These are phyloP conservation scores for Cecropterus lyciades DNA, from an alignment of 1,140 invertebrate species.

Conservation along the genomic window DNA sequence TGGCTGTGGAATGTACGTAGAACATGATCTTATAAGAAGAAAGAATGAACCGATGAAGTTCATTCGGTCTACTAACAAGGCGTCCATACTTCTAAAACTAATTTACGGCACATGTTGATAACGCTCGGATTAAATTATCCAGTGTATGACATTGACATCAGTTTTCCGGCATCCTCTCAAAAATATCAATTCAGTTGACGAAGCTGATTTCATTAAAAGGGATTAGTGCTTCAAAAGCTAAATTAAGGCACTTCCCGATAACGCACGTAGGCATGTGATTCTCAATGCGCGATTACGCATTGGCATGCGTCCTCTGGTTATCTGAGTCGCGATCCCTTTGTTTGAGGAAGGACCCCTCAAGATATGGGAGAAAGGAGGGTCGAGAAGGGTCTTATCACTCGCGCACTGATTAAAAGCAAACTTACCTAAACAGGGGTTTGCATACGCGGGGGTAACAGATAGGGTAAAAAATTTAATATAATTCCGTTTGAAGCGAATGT, in stretches of 20 bases:
- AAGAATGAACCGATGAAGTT: too few relatives aligned
- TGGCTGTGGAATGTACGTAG: too few relatives aligned
- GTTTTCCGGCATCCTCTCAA: background rate
- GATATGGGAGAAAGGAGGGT: conserved; percentile 52
- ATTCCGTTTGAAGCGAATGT: conserved; percentile 12
- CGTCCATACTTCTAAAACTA: too few relatives aligned
- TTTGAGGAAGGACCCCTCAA: conserved; percentile 50
- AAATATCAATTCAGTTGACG: background rate
- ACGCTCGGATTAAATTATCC: background rate
- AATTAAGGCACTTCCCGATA: background rate
- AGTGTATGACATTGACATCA: background rate
- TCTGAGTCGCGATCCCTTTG: conserved; percentile 52
- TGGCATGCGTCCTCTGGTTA: conserved; percentile 41
- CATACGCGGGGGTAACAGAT: conserved; percentile 42
- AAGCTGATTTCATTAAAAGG: background rate
- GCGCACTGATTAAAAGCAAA: conserved; percentile 79
- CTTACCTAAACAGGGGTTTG: conserved; percentile 58
- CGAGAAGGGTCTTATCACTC: conserved; percentile 63
- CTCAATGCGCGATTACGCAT: conserved; percentile 38
- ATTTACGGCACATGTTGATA: too few relatives aligned
- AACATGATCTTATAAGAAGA: too few relatives aligned
- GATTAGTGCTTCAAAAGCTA: conserved; percentile 2
- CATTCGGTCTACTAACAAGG: too few relatives aligned
- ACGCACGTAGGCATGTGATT: conserved; percentile 22
- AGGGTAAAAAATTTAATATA: conserved; percentile 41